Conservation (phyloP, 2,113 vertebrate genomes). For the Lophura nycthemera region DNA sequence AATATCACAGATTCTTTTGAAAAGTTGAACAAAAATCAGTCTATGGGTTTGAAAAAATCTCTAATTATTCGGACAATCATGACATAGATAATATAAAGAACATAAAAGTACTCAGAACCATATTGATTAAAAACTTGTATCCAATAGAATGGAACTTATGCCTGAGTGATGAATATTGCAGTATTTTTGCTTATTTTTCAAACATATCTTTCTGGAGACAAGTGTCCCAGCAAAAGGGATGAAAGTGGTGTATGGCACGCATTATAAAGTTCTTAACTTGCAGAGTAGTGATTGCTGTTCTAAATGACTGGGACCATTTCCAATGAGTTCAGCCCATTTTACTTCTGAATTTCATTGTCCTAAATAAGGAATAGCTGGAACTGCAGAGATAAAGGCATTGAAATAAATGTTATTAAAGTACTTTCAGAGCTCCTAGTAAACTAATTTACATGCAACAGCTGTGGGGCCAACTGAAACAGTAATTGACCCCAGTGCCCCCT, state of each 20-base stretch:
- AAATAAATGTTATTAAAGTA: constrained; percentile 52
- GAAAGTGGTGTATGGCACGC: neutral
- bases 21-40: neutral
- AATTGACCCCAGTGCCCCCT: constrained; percentile 73
- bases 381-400: constrained; percentile 52
- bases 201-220: neutral
- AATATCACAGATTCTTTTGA: neutral
- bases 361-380: constrained; percentile 41
- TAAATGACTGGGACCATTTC: neutral
- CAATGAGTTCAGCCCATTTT: neutral
- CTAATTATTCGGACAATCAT: neutral
- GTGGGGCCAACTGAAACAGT: constrained; percentile 68
- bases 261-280: neutral
- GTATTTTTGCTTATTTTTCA: neutral
- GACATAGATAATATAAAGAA: neutral
- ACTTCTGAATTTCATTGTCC: constrained; percentile 18
- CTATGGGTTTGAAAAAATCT: neutral
- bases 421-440: constrained; percentile 54
- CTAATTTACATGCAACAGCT: constrained; percentile 75
- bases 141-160: neutral
- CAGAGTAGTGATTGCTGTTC: neutral
- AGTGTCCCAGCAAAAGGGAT: neutral
- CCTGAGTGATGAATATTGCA: neutral
- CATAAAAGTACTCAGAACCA: neutral
- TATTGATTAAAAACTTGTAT: neutral